Evolutionary conservation across 2,888 invertebrate species (phyloP).

Genomic region (Synanthedon formicaeformis): DNA sequence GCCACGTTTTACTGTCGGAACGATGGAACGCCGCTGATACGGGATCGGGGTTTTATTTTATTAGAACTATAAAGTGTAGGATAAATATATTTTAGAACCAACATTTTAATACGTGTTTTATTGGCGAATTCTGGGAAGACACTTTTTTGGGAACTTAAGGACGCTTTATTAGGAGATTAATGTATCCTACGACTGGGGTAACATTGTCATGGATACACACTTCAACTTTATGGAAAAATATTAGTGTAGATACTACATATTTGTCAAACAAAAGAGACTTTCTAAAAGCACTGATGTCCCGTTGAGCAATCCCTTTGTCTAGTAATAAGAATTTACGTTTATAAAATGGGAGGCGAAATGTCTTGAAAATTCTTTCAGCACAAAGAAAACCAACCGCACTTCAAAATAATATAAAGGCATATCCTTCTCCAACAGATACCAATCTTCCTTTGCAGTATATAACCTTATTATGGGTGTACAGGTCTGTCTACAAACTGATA

Average conservation of each 20-base stretch:
- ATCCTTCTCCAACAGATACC: background rate
- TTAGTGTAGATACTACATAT: too few species aligned
- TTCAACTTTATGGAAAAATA: too few species aligned
- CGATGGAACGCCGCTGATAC: constrained; percentile 10
- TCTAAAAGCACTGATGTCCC: too few species aligned
- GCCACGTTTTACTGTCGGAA: constrained; percentile 14
- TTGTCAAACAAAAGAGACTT: too few species aligned
- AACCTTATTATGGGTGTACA: background rate
- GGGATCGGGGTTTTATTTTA: constrained; percentile 1
- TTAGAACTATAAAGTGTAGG: constrained; percentile 1
- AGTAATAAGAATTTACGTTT: too few species aligned
- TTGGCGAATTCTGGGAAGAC: background rate
- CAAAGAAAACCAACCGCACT: background rate
- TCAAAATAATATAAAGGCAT: background rate
- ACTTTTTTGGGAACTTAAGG: too few species aligned
- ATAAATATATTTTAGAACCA: background rate
- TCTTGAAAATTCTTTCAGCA: background rate
- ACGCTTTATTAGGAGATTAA: too few species aligned
- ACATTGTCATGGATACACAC: too few species aligned
- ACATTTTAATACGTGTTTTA: background rate
- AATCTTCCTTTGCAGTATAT: background rate
- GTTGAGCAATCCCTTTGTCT: too few species aligned
- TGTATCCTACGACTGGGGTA: too few species aligned
- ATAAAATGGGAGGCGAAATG: too few species aligned
- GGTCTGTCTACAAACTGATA: background rate